Conservation (phyloP, 1,140 invertebrate species). For the Hypothenemus hampei region DNA sequence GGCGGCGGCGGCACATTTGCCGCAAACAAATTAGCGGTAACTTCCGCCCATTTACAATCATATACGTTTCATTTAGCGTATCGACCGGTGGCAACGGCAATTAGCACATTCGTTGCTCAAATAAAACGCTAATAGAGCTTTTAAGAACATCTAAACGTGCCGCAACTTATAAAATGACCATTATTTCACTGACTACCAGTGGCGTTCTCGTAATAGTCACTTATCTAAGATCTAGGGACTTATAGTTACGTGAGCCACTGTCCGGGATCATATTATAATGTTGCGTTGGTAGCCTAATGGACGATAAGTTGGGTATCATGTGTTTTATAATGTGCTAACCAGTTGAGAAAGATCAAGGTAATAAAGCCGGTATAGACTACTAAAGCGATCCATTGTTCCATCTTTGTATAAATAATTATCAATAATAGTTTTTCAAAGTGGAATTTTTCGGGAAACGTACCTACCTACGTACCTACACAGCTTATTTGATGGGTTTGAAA, state of each 20-base stretch:
- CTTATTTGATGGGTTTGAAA: slow-evolving; percentile 2
- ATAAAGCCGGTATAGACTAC: slow-evolving; percentile 19
- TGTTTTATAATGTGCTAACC: slow-evolving; percentile 40
- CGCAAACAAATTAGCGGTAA: slow-evolving; percentile 7
- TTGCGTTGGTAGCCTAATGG: slow-evolving; percentile 33
- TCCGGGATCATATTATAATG: slow-evolving; percentile 9
- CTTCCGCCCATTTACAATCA: slow-evolving; percentile 23
- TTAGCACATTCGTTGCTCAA: slow-evolving; percentile 38
- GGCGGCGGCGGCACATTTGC: not conserved
- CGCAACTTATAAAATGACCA: slow-evolving; percentile 25
- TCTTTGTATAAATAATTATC: slow-evolving; percentile 32
- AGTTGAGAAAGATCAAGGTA: slow-evolving; percentile 34
- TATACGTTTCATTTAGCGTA: slow-evolving; percentile 21
- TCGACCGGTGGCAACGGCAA: slow-evolving; percentile 31
- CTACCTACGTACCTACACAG: too few relatives aligned
- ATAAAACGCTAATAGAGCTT: slow-evolving; percentile 41
- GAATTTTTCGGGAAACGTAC: slow-evolving; percentile 8
- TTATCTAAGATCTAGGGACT: too few relatives aligned
- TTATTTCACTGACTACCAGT: slow-evolving; percentile 1
- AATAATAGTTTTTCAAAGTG: slow-evolving; percentile 20
- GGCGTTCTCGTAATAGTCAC: too few relatives aligned
- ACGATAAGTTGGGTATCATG: slow-evolving; percentile 40
- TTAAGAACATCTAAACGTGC: slow-evolving; percentile 37
- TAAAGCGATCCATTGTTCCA: slow-evolving; percentile 22
- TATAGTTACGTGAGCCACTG: too few relatives aligned